Conservation (phyloP, 1,140 invertebrate genomes). For the Drosophila pallidifrons region DNA sequence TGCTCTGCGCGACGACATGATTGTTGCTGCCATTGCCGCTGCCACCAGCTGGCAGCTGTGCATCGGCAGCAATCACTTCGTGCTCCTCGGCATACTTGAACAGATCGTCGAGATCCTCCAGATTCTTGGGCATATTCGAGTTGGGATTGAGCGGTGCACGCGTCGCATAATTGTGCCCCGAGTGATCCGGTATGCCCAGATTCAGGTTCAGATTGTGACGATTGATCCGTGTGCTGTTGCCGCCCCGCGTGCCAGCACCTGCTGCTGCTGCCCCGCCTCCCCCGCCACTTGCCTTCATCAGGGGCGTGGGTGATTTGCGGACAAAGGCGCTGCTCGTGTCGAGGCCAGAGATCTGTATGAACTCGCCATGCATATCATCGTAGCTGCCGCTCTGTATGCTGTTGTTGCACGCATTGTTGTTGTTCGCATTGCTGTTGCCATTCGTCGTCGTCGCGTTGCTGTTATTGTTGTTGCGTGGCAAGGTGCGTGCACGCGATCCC, state of each 20-base stretch:
- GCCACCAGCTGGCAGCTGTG: conserved; percentile 50
- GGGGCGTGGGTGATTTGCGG: conserved; percentile 86
- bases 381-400: conserved; percentile 77
- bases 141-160: conserved; percentile 78
- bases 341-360: conserved; percentile 85
- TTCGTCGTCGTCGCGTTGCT: conserved; percentile 26
- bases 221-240: conserved; percentile 15
- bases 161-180: conserved; percentile 81
- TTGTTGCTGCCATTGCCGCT: conserved; percentile 56
- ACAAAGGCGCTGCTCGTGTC: conserved; percentile 87
- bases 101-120: conserved; percentile 91
- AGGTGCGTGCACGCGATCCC: conserved; percentile 58
- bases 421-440: conserved; percentile 61
- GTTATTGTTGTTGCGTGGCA: conserved; percentile 85
- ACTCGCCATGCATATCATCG: conserved; percentile 74
- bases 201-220: conserved; percentile 80
- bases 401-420: conserved; percentile 83
- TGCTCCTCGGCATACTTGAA: conserved; percentile 89
- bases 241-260: conserved; percentile 7
- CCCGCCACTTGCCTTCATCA: conserved; percentile 68
- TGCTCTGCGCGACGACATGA: conserved; percentile 82
- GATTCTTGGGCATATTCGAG: conserved; percentile 86
- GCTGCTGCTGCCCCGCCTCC: not conserved
- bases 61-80: conserved; percentile 85
- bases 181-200: conserved; percentile 81